These are phyloP conservation scores for Lacanobia oleracea DNA, from an alignment of 2,888 invertebrate genomes.

Conservation along the genomic window DNA sequence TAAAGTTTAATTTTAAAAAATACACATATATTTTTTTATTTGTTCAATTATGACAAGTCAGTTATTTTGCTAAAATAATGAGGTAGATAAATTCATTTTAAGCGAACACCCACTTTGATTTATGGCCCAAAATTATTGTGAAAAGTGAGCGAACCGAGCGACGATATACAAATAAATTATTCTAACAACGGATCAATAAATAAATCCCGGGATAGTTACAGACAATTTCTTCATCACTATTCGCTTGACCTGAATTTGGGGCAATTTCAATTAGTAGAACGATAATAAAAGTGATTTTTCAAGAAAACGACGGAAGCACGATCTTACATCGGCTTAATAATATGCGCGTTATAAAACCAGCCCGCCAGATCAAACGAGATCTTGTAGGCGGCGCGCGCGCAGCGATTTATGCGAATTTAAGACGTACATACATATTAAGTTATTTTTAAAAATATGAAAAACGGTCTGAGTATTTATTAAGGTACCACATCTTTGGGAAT, in stretches of 20 bases:
- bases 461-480: constrained; percentile 37
- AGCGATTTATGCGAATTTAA: constrained; percentile 56
- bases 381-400: constrained; percentile 51
- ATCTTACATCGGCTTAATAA: constrained; percentile 47
- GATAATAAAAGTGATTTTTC: constrained; percentile 60
- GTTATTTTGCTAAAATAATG: constrained; percentile 35
- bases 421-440: constrained; percentile 46
- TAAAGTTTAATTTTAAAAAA: constrained; percentile 3
- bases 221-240: constrained; percentile 52
- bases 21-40: constrained; percentile 2
- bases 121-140: constrained; percentile 24
- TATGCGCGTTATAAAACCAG: constrained; percentile 52
- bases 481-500: constrained; percentile 11
- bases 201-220: constrained; percentile 37
- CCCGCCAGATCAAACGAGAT: constrained; percentile 59
- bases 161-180: constrained; percentile 43
- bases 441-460: constrained; percentile 53
- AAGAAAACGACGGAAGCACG: constrained; percentile 55
- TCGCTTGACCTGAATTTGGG: constrained; percentile 47
- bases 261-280: constrained; percentile 55
- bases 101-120: constrained; percentile 25
- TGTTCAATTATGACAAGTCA: constrained; percentile 13
- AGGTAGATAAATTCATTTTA: constrained; percentile 31
- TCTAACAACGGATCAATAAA: constrained; percentile 54
- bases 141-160: constrained; percentile 41